These are phyloP conservation scores for Sylvia borin DNA, from an alignment of 2,797 vertebrate species.

Conservation along the genomic window DNA sequence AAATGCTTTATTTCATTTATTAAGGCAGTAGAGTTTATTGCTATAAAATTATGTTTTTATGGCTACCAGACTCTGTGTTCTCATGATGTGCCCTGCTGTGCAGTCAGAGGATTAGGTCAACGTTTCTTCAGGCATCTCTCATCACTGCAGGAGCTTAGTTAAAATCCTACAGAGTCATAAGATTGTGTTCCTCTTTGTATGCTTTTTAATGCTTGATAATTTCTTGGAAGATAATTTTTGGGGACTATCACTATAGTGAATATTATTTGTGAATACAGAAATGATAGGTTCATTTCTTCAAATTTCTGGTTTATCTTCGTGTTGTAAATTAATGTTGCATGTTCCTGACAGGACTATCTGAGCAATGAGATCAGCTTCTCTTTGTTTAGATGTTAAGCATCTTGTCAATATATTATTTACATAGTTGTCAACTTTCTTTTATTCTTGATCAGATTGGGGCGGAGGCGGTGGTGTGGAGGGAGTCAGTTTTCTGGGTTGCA, in stretches of 20 bases:
- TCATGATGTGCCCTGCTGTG: neutral
- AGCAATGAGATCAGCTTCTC: neutral
- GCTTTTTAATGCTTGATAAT: neutral
- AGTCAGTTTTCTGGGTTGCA: neutral
- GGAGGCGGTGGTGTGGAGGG: accelerated
- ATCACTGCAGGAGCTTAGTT: neutral
- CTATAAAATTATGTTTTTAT: neutral
- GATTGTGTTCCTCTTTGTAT: neutral
- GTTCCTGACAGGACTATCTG: neutral
- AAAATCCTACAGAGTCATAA: neutral
- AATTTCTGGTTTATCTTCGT: neutral
- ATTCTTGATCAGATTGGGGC: neutral
- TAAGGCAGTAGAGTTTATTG: neutral
- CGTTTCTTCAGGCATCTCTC: neutral
- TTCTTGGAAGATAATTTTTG: neutral
- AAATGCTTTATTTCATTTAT: slow-evolving; percentile 20
- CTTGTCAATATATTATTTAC: neutral
- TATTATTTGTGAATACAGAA: neutral
- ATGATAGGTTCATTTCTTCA: neutral
- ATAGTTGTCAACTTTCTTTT: neutral
- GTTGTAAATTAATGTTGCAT: neutral
- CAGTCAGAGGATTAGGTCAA: slow-evolving; percentile 4
- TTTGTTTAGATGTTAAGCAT: neutral
- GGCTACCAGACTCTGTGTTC: neutral
- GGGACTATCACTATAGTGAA: neutral